Base-by-base conservation (phyloP, 2,113 vertebrate species). In the Herpetotheres cachinnans region DNA sequence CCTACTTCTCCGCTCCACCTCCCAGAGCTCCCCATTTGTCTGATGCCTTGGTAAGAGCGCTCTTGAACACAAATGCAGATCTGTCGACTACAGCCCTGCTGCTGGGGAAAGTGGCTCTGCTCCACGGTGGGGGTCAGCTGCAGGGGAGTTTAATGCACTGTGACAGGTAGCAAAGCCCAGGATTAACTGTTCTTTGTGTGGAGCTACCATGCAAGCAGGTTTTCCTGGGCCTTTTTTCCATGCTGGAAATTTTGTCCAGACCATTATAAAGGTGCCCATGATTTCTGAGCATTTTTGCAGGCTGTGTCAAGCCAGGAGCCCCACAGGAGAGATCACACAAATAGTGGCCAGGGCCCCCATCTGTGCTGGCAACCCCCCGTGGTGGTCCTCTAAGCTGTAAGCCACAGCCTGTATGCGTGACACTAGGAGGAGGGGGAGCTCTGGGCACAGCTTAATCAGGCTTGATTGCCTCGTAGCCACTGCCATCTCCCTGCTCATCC, bases 81-180 rank as follows among this genome's bases (percentile, higher is more conserved):
- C 88, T 94, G 88, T 83, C 5, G 17, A 20, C 52, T 83, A 74
- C 73, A 58, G 91, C 34, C 29, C 42, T 80, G 71, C 82, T 62
- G 89, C 84, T 94, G 70, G 54, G 87, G 69, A 47, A 49, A 12
- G 86, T 30, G 2, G 56, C 40, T 56, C 63, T 86, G 71, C 81
- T 78, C 38, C 77, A 22, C 2, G 10, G 58, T 73, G 82, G 74
- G 88, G 85, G 66, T 88, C 90, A 93, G 62, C 71, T 85, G 73
- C 58, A 85, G 82, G 62, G 93, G 70, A 76, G 59, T 4, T 70
- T 80, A 80, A 93, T 90, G 78, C 49, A 21, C 89, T 72, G 77
- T 73, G 62, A 86, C 96, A 94, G 82, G 93, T 93, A 96, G 87
- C 87, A 96, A 93, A 92, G 71, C 82, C 46, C 82, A 70, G 74